Percentiles rank a stretch among this genome's conserved stretches.
Conservation (phyloP, 2,797 vertebrate species). For the Liparis tanakae region DNA sequence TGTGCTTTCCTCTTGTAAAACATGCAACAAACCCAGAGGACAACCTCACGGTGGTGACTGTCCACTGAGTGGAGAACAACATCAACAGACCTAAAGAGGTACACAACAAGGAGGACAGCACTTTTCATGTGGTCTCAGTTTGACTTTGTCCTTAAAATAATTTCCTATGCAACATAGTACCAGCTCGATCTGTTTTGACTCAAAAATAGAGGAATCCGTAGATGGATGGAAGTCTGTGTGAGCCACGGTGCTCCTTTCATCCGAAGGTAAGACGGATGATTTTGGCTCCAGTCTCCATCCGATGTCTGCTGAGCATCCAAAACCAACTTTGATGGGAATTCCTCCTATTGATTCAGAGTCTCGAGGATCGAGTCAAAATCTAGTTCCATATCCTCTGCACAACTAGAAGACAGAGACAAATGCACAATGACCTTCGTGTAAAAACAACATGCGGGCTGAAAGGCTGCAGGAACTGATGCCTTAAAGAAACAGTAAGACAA, state of each 20-base stretch:
- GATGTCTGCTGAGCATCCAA: conserved; percentile 15
- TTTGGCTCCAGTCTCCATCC: conserved; percentile 6
- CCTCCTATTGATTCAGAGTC: conserved; percentile 27
- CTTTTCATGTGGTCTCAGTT: conserved; percentile 8
- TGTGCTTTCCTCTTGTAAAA: conserved; percentile 1
- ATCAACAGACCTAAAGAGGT: background rate
- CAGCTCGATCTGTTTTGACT: conserved; percentile 15
- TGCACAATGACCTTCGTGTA: background rate
- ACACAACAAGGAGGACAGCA: background rate
- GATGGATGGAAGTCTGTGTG: conserved; percentile 5
- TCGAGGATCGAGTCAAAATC: conserved; percentile 40
- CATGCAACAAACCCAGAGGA: conserved; percentile 9
- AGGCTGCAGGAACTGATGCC: conserved; percentile 37
- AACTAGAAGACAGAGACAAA: conserved; percentile 50
- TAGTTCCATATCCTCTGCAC: conserved; percentile 31
- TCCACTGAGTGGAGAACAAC: background rate
- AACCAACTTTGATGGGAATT: background rate
- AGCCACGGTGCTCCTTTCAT: background rate
- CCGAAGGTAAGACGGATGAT: background rate
- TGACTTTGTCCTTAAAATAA: conserved; percentile 16
- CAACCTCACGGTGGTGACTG: background rate
- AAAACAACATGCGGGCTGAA: conserved; percentile 33
- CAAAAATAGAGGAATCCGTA: conserved; percentile 11
- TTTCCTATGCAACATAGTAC: conserved; percentile 2
- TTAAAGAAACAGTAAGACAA: conserved; percentile 27